Conservation (phyloP, 2,888 invertebrate species). For the Lochmaea capreae region DNA sequence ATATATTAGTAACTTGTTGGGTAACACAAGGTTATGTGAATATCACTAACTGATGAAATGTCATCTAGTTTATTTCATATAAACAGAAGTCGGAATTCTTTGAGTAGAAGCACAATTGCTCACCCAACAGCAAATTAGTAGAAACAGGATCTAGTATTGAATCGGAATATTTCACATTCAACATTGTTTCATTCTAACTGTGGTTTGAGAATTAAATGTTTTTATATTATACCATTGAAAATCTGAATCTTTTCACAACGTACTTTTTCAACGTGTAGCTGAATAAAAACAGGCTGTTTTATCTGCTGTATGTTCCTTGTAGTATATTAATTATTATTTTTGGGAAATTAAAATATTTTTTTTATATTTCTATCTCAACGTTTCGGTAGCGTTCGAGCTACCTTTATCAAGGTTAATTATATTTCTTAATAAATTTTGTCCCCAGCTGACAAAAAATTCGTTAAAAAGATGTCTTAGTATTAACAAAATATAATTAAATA, state of each 20-base stretch:
- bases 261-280: too few relatives aligned
- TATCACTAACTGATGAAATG: slow-evolving; percentile 25
- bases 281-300: too few relatives aligned
- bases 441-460: too few relatives aligned
- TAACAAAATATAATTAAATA: too few relatives aligned
- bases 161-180: slow-evolving; percentile 2
- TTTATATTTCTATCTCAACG: too few relatives aligned
- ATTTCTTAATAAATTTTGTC: too few relatives aligned
- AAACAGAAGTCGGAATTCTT: slow-evolving; percentile 32
- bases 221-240: neutral
- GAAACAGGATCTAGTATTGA: slow-evolving; percentile 20
- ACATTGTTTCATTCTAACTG: neutral
- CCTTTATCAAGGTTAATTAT: too few relatives aligned
- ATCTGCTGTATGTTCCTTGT: too few relatives aligned
- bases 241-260: neutral
- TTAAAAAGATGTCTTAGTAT: too few relatives aligned
- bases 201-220: neutral
- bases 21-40: slow-evolving; percentile 33
- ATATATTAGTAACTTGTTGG: slow-evolving; percentile 30
- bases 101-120: slow-evolving; percentile 33
- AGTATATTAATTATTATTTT: too few relatives aligned
- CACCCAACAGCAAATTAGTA: slow-evolving; percentile 26
- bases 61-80: slow-evolving; percentile 28
- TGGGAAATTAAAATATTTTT: too few relatives aligned
- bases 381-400: too few relatives aligned